Evolutionary conservation across 1,140 invertebrate species (phyloP).

Genomic region (Pteromalus puparum): DNA sequence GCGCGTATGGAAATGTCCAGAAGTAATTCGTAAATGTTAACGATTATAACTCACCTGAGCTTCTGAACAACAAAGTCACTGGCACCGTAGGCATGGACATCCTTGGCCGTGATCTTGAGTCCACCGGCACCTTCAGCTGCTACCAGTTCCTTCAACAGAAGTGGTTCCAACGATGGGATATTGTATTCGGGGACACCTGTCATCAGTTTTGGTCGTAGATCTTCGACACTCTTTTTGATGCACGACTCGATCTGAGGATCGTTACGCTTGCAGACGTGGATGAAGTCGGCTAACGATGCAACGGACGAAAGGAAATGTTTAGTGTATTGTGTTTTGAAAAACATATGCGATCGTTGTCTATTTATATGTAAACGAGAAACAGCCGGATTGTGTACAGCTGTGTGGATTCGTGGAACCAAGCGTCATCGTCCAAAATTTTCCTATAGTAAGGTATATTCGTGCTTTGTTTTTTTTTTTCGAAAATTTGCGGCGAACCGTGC

Average conservation of each 20-base stretch:
- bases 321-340: too few species aligned
- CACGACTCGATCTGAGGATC: slow-evolving; percentile 78
- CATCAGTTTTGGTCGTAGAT: slow-evolving; percentile 69
- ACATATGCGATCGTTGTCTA: too few species aligned
- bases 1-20: not conserved
- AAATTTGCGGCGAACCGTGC: not conserved
- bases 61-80: slow-evolving; percentile 77
- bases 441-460: too few species aligned
- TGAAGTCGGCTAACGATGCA: slow-evolving; percentile 76
- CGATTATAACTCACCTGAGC: slow-evolving; percentile 77
- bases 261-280: slow-evolving; percentile 77
- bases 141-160: slow-evolving; percentile 78
- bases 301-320: too few species aligned
- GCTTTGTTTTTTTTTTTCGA: not conserved
- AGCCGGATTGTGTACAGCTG: too few species aligned
- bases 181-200: slow-evolving; percentile 77
- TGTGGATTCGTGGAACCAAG: too few species aligned
- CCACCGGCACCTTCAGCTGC: slow-evolving; percentile 75
- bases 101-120: slow-evolving; percentile 75
- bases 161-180: slow-evolving; percentile 79
- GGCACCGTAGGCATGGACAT: slow-evolving; percentile 78
- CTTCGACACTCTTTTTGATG: slow-evolving; percentile 74
- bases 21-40: too few species aligned
- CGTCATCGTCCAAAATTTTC: too few species aligned
- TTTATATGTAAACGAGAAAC: not conserved